These are phyloP conservation scores for Linyphia triangularis DNA, from an alignment of 2,888 invertebrate species.

Conservation along the genomic window DNA sequence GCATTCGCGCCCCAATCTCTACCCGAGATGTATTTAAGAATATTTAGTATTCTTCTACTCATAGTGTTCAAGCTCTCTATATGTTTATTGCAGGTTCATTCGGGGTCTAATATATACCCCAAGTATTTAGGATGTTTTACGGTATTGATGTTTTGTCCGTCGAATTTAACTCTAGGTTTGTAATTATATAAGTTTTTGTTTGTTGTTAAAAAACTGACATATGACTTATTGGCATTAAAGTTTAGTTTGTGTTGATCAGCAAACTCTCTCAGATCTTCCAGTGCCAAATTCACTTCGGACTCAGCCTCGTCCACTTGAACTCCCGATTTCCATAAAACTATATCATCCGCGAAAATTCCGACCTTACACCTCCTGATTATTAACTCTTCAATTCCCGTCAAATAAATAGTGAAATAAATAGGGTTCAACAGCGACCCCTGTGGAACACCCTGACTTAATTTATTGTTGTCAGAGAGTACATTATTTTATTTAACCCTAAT, in stretches of 20 bases:
- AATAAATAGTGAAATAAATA: not conserved
- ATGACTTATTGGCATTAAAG: too few species aligned
- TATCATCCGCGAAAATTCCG: not conserved
- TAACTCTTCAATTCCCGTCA: not conserved
- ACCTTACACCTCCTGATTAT: not conserved
- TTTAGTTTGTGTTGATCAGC: too few species aligned
- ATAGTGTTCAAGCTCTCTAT: not conserved
- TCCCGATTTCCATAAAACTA: not conserved
- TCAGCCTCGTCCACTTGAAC: not conserved
- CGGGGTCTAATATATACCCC: too few species aligned
- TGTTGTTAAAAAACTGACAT: too few species aligned
- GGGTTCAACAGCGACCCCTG: not conserved
- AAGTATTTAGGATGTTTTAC: too few species aligned
- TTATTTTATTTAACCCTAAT: too few species aligned
- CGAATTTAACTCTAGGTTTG: too few species aligned
- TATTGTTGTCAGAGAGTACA: too few species aligned
- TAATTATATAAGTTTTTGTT: too few species aligned
- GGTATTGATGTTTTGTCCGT: too few species aligned
- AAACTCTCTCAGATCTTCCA: not conserved
- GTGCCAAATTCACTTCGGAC: not conserved
- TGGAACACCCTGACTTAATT: not conserved
- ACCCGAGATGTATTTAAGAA: not conserved
- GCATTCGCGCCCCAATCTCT: too few species aligned
- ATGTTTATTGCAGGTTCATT: too few species aligned
- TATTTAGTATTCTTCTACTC: not conserved